These are phyloP conservation scores for Lagodon rhomboides DNA, from an alignment of 2,797 vertebrate species.

Conservation along the genomic window DNA sequence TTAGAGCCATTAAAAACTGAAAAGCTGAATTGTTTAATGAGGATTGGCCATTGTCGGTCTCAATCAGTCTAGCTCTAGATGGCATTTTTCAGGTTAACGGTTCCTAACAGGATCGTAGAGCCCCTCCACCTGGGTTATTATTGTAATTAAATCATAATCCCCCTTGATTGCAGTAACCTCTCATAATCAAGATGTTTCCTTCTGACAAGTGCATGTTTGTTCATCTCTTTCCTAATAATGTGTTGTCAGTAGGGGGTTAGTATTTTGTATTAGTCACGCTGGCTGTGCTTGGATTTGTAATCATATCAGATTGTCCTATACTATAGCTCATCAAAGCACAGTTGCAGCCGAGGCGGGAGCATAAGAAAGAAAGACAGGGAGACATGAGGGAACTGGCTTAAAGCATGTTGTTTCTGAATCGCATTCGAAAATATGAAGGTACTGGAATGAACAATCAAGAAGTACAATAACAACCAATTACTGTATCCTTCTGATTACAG, in stretches of 20 bases:
- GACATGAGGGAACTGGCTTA: neutral
- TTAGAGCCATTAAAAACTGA: constrained; percentile 33
- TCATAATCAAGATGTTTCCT: constrained; percentile 58
- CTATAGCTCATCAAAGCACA: constrained; percentile 21
- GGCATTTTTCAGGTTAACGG: constrained; percentile 66
- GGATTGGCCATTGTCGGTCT: constrained; percentile 40
- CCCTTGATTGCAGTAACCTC: constrained; percentile 66
- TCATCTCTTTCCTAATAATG: constrained; percentile 56
- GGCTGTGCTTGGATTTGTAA: constrained; percentile 52
- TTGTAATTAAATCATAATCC: constrained; percentile 69
- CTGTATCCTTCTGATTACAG: constrained; percentile 9
- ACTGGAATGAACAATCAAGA: neutral
- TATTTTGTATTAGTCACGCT: constrained; percentile 41
- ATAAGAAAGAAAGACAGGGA: neutral
- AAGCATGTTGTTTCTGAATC: constrained; percentile 10
- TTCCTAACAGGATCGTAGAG: constrained; percentile 53
- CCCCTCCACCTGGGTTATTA: constrained; percentile 46
- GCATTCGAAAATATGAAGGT: neutral
- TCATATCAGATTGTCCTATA: constrained; percentile 48
- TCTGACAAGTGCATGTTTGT: constrained; percentile 65
- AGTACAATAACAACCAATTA: constrained; percentile 11
- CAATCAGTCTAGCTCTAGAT: constrained; percentile 31
- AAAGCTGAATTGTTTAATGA: constrained; percentile 51
- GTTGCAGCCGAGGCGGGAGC: neutral
- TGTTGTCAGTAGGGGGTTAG: constrained; percentile 44